Percentiles rank a stretch among this genome's conserved stretches.
Conservation (phyloP, 2,797 vertebrate species). For the Catamblyrhynchus diadema region DNA sequence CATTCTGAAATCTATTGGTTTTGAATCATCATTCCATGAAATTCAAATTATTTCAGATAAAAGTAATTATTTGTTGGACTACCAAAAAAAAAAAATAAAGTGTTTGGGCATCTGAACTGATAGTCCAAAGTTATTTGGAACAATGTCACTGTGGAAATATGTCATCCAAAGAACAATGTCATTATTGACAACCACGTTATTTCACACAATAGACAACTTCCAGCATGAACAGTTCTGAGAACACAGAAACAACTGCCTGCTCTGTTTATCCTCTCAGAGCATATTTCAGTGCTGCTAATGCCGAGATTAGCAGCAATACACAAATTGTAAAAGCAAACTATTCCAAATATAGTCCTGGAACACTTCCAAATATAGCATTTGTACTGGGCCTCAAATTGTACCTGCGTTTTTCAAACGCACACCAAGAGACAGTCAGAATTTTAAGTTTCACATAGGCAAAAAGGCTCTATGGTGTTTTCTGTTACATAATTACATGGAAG, state of each 20-base stretch:
- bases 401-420: not conserved
- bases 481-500: not conserved
- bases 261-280: not conserved
- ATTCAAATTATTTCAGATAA: not conserved
- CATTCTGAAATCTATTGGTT: not conserved
- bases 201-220: not conserved
- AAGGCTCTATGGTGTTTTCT: not conserved
- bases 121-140: not conserved
- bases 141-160: not conserved
- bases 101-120: not conserved
- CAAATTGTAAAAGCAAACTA: not conserved
- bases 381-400: not conserved
- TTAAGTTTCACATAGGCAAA: not conserved
- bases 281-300: not conserved
- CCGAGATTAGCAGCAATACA: not conserved
- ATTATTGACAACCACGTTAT: not conserved
- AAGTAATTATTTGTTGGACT: not conserved
- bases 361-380: not conserved
- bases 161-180: not conserved
- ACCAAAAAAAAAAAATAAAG: not conserved
- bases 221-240: not conserved
- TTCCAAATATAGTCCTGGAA: not conserved
- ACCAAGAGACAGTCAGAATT: not conserved
- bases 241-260: not conserved
- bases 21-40: not conserved